phyloP scores from a whole-genome alignment of 1,140 invertebrate species.

The Drosophila ironensis region DNA sequence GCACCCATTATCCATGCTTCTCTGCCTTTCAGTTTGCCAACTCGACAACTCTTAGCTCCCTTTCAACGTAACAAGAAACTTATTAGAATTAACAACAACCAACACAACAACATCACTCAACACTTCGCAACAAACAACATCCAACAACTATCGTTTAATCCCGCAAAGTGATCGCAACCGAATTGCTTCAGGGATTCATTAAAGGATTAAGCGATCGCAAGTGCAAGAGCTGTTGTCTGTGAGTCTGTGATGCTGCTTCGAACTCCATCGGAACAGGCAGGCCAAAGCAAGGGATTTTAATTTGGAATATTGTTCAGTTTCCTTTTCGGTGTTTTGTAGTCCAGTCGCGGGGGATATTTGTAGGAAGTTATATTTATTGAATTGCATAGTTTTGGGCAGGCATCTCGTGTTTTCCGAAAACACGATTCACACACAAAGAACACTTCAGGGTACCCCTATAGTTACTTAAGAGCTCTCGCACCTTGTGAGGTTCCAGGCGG shows the following conservation, averaged over 20 bases:
- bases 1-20: not conserved
- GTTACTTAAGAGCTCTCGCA: constrained; percentile 14
- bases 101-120: constrained; percentile 45
- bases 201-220: constrained; percentile 19
- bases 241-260: constrained; percentile 16
- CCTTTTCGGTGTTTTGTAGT: constrained; percentile 2
- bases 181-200: constrained; percentile 20
- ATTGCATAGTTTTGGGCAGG: constrained; percentile 50
- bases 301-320: constrained; percentile 16
- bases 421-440: constrained; percentile 7
- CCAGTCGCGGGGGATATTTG: constrained; percentile 3
- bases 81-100: constrained; percentile 44
- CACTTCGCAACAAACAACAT: constrained; percentile 52
- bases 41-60: constrained; percentile 60
- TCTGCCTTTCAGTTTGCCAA: constrained; percentile 57
- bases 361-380: constrained; percentile 29
- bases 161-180: constrained; percentile 11
- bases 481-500: constrained; percentile 26
- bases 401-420: constrained; percentile 2
- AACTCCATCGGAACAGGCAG: constrained; percentile 24
- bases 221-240: constrained; percentile 22
- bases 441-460: constrained; percentile 36
- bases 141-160: constrained; percentile 28
- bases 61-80: constrained; percentile 81
- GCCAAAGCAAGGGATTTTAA: constrained; percentile 26